Conservation (phyloP, 92 coral and sea anemone species). For the Parazoanthus darwini region DNA sequence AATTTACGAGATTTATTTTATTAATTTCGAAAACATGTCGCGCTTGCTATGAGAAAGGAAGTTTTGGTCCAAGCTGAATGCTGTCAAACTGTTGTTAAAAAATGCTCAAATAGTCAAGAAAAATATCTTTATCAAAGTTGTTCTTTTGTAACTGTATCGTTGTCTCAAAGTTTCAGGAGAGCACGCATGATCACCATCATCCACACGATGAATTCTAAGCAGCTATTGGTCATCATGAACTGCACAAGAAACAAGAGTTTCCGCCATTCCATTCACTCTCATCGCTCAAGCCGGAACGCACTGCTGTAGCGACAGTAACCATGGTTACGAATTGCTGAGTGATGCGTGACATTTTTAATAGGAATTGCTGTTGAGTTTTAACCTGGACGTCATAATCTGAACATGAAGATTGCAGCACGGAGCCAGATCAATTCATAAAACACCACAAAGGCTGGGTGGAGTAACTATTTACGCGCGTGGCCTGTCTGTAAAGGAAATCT, state of each 20-base stretch:
- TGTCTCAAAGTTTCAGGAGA: slow-evolving; percentile 9
- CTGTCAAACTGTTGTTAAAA: too few relatives aligned
- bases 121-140: too few relatives aligned
- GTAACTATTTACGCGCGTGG: not conserved
- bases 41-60: too few relatives aligned
- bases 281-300: not conserved
- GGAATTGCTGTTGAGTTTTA: not conserved
- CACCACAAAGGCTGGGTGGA: not conserved
- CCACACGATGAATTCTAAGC: slow-evolving; percentile 38
- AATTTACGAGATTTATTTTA: too few relatives aligned
- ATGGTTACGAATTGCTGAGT: not conserved
- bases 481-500: not conserved
- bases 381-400: not conserved
- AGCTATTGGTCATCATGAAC: not conserved
- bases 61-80: too few relatives aligned
- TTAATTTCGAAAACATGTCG: too few relatives aligned
- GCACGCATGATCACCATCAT: slow-evolving; percentile 12
- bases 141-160: not conserved
- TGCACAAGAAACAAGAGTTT: not conserved
- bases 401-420: not conserved
- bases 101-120: too few relatives aligned
- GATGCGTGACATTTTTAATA: slow-evolving; percentile 4
- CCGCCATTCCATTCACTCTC: not conserved
- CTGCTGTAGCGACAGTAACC: not conserved
- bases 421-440: too few relatives aligned